phyloP scores from a whole-genome alignment of 1,140 invertebrate species.

The Tetraneura akinire region DNA sequence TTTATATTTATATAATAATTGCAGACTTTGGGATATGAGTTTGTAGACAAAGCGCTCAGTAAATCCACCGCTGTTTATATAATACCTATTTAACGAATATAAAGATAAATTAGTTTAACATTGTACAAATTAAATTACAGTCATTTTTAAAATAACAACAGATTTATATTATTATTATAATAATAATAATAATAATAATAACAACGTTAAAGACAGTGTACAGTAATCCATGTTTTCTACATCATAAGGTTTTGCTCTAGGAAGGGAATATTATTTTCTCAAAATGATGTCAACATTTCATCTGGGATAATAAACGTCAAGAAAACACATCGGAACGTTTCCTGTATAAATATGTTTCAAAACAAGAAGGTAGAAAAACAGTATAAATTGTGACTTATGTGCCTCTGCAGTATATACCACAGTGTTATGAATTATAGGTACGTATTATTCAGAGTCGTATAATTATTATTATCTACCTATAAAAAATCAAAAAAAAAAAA shows the following conservation, averaged over 20 bases:
- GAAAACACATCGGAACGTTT: constrained; percentile 28
- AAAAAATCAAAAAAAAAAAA: no score
- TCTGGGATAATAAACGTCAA: constrained; percentile 33
- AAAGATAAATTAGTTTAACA: background rate
- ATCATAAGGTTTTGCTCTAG: background rate
- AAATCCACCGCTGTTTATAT: no score
- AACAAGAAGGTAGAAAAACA: constrained; percentile 1
- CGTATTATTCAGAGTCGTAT: no score
- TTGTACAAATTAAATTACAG: background rate
- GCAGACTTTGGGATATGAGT: no score
- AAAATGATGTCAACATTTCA: constrained; percentile 41
- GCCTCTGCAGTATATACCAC: background rate
- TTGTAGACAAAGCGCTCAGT: no score
- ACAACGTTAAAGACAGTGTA: constrained; percentile 9
- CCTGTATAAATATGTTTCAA: constrained; percentile 23
- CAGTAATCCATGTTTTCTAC: background rate
- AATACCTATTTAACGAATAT: background rate
- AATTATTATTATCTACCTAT: no score
- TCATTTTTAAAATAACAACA: background rate
- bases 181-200: no score
- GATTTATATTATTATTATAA: background rate
- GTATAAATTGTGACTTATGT: background rate
- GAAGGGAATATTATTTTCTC: background rate
- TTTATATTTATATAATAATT: no score
- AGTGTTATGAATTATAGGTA: background rate